These are phyloP conservation scores for Drosophila prosaltans DNA, from an alignment of 1,140 invertebrate species.

Conservation along the genomic window DNA sequence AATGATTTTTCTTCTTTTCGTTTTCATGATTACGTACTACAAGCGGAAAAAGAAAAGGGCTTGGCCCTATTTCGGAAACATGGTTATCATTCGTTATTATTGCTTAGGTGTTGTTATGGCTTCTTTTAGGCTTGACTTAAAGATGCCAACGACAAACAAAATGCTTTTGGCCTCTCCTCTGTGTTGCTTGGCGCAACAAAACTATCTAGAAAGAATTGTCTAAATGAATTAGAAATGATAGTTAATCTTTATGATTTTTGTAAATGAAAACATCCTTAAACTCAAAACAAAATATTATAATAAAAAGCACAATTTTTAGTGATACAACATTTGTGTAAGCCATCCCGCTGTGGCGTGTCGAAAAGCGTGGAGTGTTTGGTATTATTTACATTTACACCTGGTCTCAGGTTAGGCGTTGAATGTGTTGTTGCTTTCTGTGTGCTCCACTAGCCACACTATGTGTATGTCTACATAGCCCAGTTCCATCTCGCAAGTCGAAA, in stretches of 20 bases:
- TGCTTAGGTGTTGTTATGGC: slow-evolving; percentile 32
- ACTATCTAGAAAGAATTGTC: slow-evolving; percentile 49
- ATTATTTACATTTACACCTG: slow-evolving; percentile 80
- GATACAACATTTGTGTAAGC: slow-evolving; percentile 25
- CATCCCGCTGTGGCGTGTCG: slow-evolving; percentile 56
- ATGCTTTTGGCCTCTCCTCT: background rate
- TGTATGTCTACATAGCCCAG: slow-evolving; percentile 37
- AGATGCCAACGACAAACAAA: slow-evolving; percentile 42
- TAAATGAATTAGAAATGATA: slow-evolving; percentile 70
- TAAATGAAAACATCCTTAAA: slow-evolving; percentile 7
- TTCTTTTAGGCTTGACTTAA: slow-evolving; percentile 32
- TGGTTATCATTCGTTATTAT: background rate
- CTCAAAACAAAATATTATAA: slow-evolving; percentile 39
- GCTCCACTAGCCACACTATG: slow-evolving; percentile 1
- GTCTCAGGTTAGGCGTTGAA: slow-evolving; percentile 5
- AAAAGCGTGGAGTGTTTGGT: slow-evolving; percentile 51
- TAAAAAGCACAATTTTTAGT: slow-evolving; percentile 60
- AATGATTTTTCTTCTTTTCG: background rate
- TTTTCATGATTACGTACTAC: slow-evolving; percentile 7
- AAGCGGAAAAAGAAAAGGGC: slow-evolving; percentile 76
- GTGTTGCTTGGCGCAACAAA: slow-evolving; percentile 48
- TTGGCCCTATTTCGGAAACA: slow-evolving; percentile 46
- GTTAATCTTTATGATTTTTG: background rate
- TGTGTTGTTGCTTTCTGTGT: slow-evolving; percentile 15
- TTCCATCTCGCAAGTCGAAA: slow-evolving; percentile 42